A percentile compares a stretch with the other conserved stretches of the same genome.
Conservation (phyloP, 2,888 invertebrate species). For the Drosophila buzzatii region DNA sequence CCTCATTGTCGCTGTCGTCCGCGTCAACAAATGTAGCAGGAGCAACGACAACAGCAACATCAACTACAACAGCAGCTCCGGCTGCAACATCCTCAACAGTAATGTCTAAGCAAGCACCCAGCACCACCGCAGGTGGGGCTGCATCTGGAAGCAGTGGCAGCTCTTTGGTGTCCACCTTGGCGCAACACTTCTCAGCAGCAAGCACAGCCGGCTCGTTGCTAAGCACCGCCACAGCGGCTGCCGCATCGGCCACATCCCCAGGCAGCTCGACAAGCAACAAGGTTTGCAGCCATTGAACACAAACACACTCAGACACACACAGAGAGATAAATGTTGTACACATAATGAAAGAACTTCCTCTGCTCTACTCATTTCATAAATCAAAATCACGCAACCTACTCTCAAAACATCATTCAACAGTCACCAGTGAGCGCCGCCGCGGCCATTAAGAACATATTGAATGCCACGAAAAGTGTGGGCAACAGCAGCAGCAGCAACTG, state of each 20-base stretch:
- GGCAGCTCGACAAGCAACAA: conserved; percentile 74
- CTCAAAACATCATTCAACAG: conserved; percentile 55
- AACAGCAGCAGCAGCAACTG: conserved; percentile 54
- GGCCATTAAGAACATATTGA: conserved; percentile 82
- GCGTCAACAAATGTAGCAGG: conserved; percentile 33
- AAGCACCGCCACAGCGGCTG: conserved; percentile 48
- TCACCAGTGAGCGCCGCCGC: conserved; percentile 83
- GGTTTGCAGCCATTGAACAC: conserved; percentile 75
- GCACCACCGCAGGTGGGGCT: conserved; percentile 23
- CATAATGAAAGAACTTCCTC: conserved; percentile 61
- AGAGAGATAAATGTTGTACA: conserved; percentile 34
- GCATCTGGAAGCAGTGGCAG: conserved; percentile 20
- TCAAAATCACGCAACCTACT: conserved; percentile 53
- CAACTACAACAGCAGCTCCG: conserved; percentile 18
- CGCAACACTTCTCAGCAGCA: conserved; percentile 81
- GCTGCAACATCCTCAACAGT: conserved; percentile 13
- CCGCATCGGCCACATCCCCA: conserved; percentile 61
- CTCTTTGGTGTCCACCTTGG: conserved; percentile 80
- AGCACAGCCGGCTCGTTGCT: conserved; percentile 74
- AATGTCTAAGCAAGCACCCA: conserved; percentile 43
- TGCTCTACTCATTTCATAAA: conserved; percentile 75
- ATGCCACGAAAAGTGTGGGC: conserved; percentile 83
- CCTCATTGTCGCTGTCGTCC: conserved; percentile 61
- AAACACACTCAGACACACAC: conserved; percentile 20
- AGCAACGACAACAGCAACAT: background rate